Base-by-base conservation (phyloP, 2,888 invertebrate genomes). In the Caenorhabditis drosophilae region DNA sequence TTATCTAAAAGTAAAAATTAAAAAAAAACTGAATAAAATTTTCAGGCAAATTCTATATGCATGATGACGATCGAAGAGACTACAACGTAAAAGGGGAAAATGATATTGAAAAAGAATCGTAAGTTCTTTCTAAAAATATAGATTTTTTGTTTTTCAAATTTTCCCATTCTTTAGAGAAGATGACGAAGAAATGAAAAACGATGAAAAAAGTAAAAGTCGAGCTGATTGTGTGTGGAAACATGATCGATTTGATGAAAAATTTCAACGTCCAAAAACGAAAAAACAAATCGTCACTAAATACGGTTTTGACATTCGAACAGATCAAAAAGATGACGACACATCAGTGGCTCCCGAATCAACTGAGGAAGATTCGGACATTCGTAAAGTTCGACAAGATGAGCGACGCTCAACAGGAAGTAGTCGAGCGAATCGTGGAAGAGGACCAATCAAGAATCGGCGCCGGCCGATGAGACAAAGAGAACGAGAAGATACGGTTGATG, bases 161-260 rank as follows among this genome's bases (percentile, higher is more conserved):
- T 52, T 44, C 18, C 25, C 6, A 6, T 18, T 27, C 35, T 52
- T 34, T 16, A 47, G 58, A 2, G 64, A 59, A 2, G 66, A 56
- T 1, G 35, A 38, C 12, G n/a, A n/a, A n/a, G n/a, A n/a, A n/a
- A n/a, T n/a, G n/a, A n/a, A n/a, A n/a, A n/a, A n/a, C n/a, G 40
- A 50, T 44, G 45, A 50, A 12, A 22, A 41, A 41, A 67, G 53
- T 27, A 57, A 54, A 23, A 50, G 54, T 18, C 53, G 67, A 11
- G 67, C 67, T 1, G 67, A 67, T 31, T 53, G 67, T 7, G 47
- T 51, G 12, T 67, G 67, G 67, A 61, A 60, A 20, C 67, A 67
- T 46, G 67, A 67, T 26, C 47, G 67, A 26, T 67, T 61, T 45
- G 67, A 67, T 38, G 61, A 61, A 54, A 67, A 67, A 25, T 67